Base-by-base conservation (phyloP, 1,140 invertebrate species). In the Sogatella furcifera region DNA sequence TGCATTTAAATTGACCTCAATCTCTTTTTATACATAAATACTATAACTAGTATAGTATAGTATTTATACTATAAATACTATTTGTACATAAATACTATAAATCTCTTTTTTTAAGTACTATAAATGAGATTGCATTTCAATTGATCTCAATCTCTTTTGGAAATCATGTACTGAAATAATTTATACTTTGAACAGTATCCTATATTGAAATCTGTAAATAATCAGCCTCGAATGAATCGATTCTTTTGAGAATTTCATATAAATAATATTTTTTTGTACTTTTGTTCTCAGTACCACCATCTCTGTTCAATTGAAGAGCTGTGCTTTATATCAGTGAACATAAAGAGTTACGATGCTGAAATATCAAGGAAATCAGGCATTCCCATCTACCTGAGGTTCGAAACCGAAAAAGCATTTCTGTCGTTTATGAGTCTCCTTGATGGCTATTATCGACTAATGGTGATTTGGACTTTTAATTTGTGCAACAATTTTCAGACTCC, bases 381-480 rank as follows among this genome's bases (percentile, higher is more conserved):
- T 46, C 89, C 89, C 31, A 77, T 84, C 19, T 86, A 87, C 71
- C 74, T 92, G 14, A 83, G 82, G 68, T 89, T 92, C 69, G 73
- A 74, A 57, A 76, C 76, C 13, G 72, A 79, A 52, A 68, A 74
- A 52, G 69, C 80, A 28, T 76, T 90, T 63, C 78, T 81, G 49
- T 92, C 91, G 0, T 94, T 94, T 74, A 84, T 95, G 53, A 89
- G 88, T 53, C 76, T 85, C 15, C 72, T 94, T 56, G 86, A 92
- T 75, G 91, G 91, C 55, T 95, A 95, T 73, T 94, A 93, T 70
- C 83, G 92, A 66, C 76, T 95, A 54, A 84, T 84, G 59, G 81
- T 85, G 21, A 93, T 90, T 74, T 95, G 91, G 90, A 93, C 85
- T 24, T 91, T 91, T 69, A 90, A 94, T 76, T 74, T 95, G 46